Conservation (phyloP, 1,140 invertebrate species). For the Zaprionus davidi region DNA sequence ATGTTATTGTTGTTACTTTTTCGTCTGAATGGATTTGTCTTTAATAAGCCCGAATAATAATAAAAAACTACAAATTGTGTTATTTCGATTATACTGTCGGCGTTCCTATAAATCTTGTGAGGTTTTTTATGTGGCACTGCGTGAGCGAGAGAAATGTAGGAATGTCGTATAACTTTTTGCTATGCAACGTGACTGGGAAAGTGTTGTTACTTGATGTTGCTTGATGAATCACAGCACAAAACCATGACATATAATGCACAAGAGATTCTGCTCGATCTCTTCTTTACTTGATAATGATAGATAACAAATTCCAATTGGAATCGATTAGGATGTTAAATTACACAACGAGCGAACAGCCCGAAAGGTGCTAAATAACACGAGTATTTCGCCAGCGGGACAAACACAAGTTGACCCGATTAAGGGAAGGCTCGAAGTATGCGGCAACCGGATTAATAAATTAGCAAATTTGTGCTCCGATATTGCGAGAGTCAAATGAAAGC, state of each 20-base stretch:
- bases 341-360: background rate
- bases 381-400: constrained; percentile 57
- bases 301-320: constrained; percentile 23
- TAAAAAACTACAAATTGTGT: constrained; percentile 63
- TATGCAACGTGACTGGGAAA: constrained; percentile 60
- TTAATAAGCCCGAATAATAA: constrained; percentile 69
- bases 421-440: constrained; percentile 58
- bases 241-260: constrained; percentile 10
- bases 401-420: constrained; percentile 55
- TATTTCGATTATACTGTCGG: constrained; percentile 71
- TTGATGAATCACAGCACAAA: constrained; percentile 30
- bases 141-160: constrained; percentile 56
- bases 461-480: constrained; percentile 58
- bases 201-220: constrained; percentile 12
- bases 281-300: background rate
- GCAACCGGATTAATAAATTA: constrained; percentile 82
- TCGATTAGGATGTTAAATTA: constrained; percentile 28
- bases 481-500: constrained; percentile 73
- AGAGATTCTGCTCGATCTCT: constrained; percentile 3
- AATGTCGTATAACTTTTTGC: constrained; percentile 40
- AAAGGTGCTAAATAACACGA: constrained; percentile 60
- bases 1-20: constrained; percentile 14
- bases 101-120: constrained; percentile 49
- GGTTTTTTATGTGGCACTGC: constrained; percentile 59
- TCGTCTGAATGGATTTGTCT: constrained; percentile 59